Conservation (phyloP, 2,113 vertebrate species). For the Cyprinodon brontotheroides region DNA sequence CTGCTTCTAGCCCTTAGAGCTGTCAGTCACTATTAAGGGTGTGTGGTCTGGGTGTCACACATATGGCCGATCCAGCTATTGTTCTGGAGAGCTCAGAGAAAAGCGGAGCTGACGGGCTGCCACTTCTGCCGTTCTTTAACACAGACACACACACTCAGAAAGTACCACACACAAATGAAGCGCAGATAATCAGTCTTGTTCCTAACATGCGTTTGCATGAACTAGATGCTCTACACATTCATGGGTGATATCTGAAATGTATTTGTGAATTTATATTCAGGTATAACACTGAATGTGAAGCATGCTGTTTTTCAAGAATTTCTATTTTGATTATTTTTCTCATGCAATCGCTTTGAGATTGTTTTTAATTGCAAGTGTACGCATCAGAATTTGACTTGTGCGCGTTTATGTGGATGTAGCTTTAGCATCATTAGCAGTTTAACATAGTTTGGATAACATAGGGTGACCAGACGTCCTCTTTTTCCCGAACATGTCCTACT, state of each 20-base stretch:
- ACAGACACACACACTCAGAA: conserved; percentile 50
- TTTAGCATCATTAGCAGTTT: too few relatives aligned
- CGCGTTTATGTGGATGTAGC: too few relatives aligned
- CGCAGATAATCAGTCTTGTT: not conserved
- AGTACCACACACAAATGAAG: conserved; percentile 22
- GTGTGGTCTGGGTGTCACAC: conserved; percentile 79
- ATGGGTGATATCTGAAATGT: not conserved
- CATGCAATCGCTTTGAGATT: too few relatives aligned
- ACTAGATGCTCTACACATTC: not conserved
- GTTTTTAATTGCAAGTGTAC: too few relatives aligned
- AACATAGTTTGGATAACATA: too few relatives aligned
- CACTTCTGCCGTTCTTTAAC: conserved; percentile 87
- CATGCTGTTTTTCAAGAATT: not conserved
- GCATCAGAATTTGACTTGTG: too few relatives aligned
- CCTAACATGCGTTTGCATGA: not conserved
- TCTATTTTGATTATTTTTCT: not conserved
- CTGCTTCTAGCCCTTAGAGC: conserved; percentile 78
- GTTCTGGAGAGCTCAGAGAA: conserved; percentile 88
- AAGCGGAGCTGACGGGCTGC: conserved; percentile 96
- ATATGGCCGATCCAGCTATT: conserved; percentile 91
- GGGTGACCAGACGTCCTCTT: too few relatives aligned
- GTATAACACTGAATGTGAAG: too few relatives aligned
- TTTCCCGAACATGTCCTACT: too few relatives aligned
- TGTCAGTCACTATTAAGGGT: conserved; percentile 84
- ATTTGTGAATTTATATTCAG: not conserved